Evolutionary conservation across 2,113 vertebrate genomes (phyloP).

Genomic region (Proteles cristata): DNA sequence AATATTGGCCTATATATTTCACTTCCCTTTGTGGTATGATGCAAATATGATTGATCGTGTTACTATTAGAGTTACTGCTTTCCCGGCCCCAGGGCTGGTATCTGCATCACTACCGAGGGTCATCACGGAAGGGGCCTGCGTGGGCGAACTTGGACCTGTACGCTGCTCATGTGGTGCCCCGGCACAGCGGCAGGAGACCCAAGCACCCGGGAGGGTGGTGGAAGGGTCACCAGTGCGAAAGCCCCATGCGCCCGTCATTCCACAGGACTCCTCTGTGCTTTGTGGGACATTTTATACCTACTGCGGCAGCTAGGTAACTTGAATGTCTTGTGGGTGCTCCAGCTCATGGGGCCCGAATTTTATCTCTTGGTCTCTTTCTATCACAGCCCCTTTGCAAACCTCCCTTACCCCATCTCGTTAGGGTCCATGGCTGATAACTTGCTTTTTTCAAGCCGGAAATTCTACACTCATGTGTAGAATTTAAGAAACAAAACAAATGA

Average conservation of each 20-base stretch:
- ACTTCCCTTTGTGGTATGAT: not conserved
- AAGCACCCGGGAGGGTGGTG: not conserved
- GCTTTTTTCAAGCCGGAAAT: conserved; percentile 1
- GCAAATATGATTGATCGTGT: not conserved
- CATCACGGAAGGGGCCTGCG: not conserved
- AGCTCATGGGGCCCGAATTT: not conserved
- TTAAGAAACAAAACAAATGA: too few species aligned
- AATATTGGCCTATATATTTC: not conserved
- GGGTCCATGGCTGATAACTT: not conserved
- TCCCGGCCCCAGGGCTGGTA: not conserved
- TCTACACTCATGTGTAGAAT: too few species aligned
- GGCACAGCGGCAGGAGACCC: not conserved
- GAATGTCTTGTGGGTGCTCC: not conserved
- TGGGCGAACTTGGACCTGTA: not conserved
- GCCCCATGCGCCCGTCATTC: not conserved
- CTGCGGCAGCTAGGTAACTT: not conserved
- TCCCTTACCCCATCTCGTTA: not conserved
- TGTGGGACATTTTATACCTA: not conserved
- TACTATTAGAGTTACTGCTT: not conserved
- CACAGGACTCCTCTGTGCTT: not conserved
- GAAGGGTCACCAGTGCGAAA: not conserved
- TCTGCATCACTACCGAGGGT: not conserved
- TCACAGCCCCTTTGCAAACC: not conserved
- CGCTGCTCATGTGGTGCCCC: not conserved
- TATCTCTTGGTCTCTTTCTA: not conserved